Evolutionary conservation across 2,888 invertebrate genomes (phyloP).

Genomic region (Drosophila robusta): DNA sequence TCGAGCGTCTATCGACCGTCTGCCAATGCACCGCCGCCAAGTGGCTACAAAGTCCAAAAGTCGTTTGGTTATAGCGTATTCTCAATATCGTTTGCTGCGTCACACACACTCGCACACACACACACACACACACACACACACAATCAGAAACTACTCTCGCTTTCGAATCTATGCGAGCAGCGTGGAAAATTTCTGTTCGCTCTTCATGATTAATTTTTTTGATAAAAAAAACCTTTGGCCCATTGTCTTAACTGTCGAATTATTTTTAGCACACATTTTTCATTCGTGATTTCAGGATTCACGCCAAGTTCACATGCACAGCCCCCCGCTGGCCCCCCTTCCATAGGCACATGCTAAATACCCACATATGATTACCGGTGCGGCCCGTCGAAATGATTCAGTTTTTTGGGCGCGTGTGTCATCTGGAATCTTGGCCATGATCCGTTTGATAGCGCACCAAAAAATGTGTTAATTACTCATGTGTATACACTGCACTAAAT

Average conservation of each 20-base stretch:
- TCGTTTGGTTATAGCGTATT: constrained; percentile 27
- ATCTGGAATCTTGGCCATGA: constrained; percentile 51
- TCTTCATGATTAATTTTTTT: constrained; percentile 9
- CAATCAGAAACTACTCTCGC: constrained; percentile 9
- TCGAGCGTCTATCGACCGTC: constrained; percentile 32
- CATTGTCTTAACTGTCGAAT: constrained; percentile 8
- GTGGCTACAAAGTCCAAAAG: constrained; percentile 52
- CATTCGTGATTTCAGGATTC: constrained; percentile 45
- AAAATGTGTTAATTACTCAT: constrained; percentile 45
- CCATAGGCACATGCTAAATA: constrained; percentile 6
- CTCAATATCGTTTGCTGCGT: constrained; percentile 54
- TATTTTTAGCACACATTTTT: constrained; percentile 41
- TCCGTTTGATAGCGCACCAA: constrained; percentile 26
- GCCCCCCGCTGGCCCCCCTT: not conserved
- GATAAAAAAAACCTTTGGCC: constrained; percentile 14
- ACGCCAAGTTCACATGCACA: constrained; percentile 63
- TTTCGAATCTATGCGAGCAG: constrained; percentile 24
- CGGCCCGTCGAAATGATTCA: constrained; percentile 29
- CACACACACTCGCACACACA: constrained; percentile 18
- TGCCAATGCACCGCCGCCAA: constrained; percentile 35
- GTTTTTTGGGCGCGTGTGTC: constrained; percentile 35
- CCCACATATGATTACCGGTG: constrained; percentile 7
- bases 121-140: not conserved
- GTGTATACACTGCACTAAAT: not conserved
- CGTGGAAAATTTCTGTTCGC: constrained; percentile 30